Base-by-base conservation (phyloP, 2,888 invertebrate species). In the Brachynemurus nebulosus region DNA sequence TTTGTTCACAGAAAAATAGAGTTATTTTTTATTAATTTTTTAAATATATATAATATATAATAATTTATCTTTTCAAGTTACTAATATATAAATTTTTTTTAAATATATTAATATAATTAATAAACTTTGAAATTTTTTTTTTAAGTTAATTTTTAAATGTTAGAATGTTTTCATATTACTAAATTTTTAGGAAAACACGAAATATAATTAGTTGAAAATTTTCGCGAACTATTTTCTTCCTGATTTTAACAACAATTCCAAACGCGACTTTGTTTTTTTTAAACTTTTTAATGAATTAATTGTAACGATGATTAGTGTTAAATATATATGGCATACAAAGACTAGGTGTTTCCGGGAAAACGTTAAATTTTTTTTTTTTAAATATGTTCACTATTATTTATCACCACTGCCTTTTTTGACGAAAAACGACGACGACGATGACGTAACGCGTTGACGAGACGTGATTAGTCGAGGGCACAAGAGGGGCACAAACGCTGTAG, bases 341-440 rank as follows among this genome's bases (percentile, higher is more conserved):
- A 37, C 37, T 37, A 37, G 37, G 18, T 30, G 3, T 30, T 30
- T 30, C n/a, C 27, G 33, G 16, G 33, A 33, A 33, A 33, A 33
- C 33, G n/a, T n/a, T n/a, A n/a, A n/a, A n/a, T n/a, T n/a, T n/a
- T n/a, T n/a, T n/a, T n/a, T n/a, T n/a, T n/a, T n/a, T n/a, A 30
- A 12, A 30, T 37, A 37, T 37, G 12, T n/a, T n/a, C 12, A 17
- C 20, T 19, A 16, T 37, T 37, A 18, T 16, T 6, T 37, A 37
- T 37, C 37, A 37, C 37, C 37, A 37, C 37, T 37, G 37, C 37
- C 37, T 37, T 37, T 37, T 37, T n/a, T n/a, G n/a, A n/a, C n/a
- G n/a, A n/a, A n/a, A n/a, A n/a, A n/a, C n/a, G n/a, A n/a, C n/a
- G n/a, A n/a, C n/a, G n/a, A n/a, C n/a, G n/a, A n/a, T n/a, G n/a